Evolutionary conservation across 2,888 invertebrate genomes (phyloP), one percentile per base, ranked within the genome.

Genomic region (Leptopterna dolabrata): DNA sequence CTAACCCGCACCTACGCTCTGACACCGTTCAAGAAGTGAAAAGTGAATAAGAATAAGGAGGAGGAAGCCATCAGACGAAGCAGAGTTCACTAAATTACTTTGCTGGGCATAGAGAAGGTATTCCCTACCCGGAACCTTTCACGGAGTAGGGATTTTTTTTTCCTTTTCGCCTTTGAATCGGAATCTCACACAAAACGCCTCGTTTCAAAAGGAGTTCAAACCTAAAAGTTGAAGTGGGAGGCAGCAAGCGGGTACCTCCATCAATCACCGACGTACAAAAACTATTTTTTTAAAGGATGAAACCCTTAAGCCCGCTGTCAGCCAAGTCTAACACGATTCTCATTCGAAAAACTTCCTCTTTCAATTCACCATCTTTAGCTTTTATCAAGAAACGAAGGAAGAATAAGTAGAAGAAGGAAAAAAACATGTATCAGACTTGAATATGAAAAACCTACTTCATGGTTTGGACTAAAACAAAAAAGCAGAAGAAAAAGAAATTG

Each of bases 251-350:
- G 41, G 73, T 55, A 63, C 24, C 83, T 63, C 83, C 83, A 83
- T 83, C 83, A 83, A 83, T 83, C 83, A 83, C 63, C 63, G 24
- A 63, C 55, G 41, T 36, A 83, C 83, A 83, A 83, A 83, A 83
- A 63, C 83, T 43, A 36, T 63, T 83, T 63, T 36, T 63, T 63
- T 63, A 63, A 63, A 63, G 63, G 63, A 63, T 30, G 83, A 83
- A 83, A 83, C 30, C 83, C 83, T 83, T 70, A 83, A 83, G 83
- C 83, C 63, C 55, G 55, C 83, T 83, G 63, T 83, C 83, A 83
- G 55, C 30, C 63, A 27, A 30, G 63, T 30, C 29, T 63, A 30
- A 63, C 83, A 83, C 83, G 83, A 63, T 63, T 83, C 83, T 30
- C 70, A 63, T 70, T 71, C 63, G 36, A 36, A 63, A 83, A 83